phyloP scores from a whole-genome alignment of 2,113 vertebrate species.

The Camelus bactrianus region DNA sequence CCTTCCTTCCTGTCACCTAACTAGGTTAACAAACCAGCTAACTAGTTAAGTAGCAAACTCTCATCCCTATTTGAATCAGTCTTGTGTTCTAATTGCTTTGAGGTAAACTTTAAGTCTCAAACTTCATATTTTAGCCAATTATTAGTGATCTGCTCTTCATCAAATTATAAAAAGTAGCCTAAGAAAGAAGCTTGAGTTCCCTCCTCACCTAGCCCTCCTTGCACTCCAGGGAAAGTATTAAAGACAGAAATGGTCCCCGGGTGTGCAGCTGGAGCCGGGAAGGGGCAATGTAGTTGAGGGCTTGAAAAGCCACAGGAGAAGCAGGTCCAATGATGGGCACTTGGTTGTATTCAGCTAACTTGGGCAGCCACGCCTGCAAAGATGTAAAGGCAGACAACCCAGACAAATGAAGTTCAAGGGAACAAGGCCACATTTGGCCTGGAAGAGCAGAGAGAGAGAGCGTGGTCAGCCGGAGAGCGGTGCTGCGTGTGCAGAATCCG shows the following conservation, averaged over 20 bases:
- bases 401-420: constrained; percentile 56
- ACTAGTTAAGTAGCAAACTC: background rate
- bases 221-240: background rate
- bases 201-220: background rate
- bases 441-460: constrained; percentile 69
- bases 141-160: background rate
- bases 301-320: background rate
- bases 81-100: background rate
- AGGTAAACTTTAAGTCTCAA: background rate
- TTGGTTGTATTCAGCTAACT: background rate
- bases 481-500: constrained; percentile 60
- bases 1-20: background rate
- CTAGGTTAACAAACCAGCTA: background rate
- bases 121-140: background rate
- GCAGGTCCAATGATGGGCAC: fast-evolving
- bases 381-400: background rate
- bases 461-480: constrained; percentile 56
- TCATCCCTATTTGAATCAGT: background rate
- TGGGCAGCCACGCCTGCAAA: background rate
- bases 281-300: fast-evolving
- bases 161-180: background rate
- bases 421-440: constrained; percentile 26
- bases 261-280: background rate
- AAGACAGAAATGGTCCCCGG: background rate
- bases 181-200: background rate